These are phyloP conservation scores for Chalcis sispes DNA, from an alignment of 2,888 invertebrate species.

Conservation along the genomic window DNA sequence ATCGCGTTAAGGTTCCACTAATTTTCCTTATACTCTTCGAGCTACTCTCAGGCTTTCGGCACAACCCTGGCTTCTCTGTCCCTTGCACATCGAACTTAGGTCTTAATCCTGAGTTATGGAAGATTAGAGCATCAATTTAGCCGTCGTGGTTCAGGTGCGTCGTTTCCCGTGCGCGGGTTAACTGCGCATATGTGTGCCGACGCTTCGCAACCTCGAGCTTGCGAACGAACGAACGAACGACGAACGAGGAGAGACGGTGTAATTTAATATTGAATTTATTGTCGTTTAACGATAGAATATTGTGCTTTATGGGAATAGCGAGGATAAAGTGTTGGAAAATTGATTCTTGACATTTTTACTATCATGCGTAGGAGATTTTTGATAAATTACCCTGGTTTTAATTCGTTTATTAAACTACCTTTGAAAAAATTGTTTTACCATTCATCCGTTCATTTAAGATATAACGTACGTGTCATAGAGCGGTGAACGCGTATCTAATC, in stretches of 20 bases:
- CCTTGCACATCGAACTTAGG: slow-evolving; percentile 56
- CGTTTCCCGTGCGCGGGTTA: slow-evolving; percentile 27
- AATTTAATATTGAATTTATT: slow-evolving; percentile 48
- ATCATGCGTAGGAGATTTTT: too few species aligned
- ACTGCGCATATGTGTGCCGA: slow-evolving; percentile 28
- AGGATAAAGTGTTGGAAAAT: neutral
- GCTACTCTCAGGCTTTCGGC: slow-evolving; percentile 5
- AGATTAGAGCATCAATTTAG: slow-evolving; percentile 75
- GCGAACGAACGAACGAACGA: neutral
- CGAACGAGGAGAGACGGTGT: slow-evolving; percentile 1
- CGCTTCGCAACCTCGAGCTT: too few species aligned
- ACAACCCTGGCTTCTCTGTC: slow-evolving; percentile 54
- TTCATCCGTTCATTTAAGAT: too few species aligned
- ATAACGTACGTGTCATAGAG: too few species aligned
- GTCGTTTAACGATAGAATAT: slow-evolving; percentile 22
- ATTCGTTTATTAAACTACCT: too few species aligned
- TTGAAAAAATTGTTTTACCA: too few species aligned
- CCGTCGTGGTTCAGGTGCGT: slow-evolving; percentile 73
- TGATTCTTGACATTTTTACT: neutral
- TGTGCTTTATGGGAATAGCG: slow-evolving; percentile 5
- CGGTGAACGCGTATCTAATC: too few species aligned
- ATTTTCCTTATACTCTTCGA: slow-evolving; percentile 43
- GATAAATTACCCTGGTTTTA: too few species aligned
- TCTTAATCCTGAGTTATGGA: slow-evolving; percentile 74
- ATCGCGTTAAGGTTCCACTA: slow-evolving; percentile 23